phyloP scores from a whole-genome alignment of 2,113 vertebrate species.

The Nanorana parkeri region DNA sequence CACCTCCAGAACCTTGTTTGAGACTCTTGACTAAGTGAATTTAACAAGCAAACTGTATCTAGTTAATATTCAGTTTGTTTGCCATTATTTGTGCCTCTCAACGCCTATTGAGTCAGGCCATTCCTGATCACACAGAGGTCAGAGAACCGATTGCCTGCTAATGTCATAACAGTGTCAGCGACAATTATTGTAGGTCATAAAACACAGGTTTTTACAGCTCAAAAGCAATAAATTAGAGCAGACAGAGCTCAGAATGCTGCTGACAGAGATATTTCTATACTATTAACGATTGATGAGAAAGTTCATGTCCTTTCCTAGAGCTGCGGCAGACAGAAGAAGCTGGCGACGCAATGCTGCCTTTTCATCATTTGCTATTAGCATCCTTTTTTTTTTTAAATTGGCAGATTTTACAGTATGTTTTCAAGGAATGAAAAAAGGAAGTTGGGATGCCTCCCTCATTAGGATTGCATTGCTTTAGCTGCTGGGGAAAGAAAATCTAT shows the following conservation, averaged over 20 bases:
- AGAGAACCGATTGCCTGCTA: not conserved
- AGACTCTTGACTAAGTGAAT: too few relatives aligned
- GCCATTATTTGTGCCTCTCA: too few relatives aligned
- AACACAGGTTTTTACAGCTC: not conserved
- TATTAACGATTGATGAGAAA: slow-evolving; percentile 13
- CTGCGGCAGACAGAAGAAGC: not conserved
- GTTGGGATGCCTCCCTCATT: too few relatives aligned
- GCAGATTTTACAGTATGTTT: not conserved
- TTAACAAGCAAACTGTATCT: too few relatives aligned
- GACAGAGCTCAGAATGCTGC: slow-evolving; percentile 1
- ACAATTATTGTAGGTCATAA: slow-evolving; percentile 1
- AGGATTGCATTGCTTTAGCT: too few relatives aligned
- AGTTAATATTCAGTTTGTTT: too few relatives aligned
- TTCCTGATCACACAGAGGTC: not conserved
- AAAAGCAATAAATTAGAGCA: slow-evolving; percentile 2
- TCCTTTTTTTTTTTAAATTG: slow-evolving; percentile 7
- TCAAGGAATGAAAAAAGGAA: not conserved
- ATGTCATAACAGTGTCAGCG: not conserved
- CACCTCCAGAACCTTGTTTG: too few relatives aligned
- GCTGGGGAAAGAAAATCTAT: too few relatives aligned
- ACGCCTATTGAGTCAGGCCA: too few relatives aligned
- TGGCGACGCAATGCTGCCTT: not conserved
- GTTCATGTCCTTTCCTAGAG: slow-evolving; percentile 14
- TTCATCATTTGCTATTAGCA: not conserved
- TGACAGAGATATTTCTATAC: not conserved